Percentiles rank a stretch among this genome's conserved stretches.
Conservation (phyloP, 2,888 invertebrate genomes). For the Melikaiella ostensackeni region DNA sequence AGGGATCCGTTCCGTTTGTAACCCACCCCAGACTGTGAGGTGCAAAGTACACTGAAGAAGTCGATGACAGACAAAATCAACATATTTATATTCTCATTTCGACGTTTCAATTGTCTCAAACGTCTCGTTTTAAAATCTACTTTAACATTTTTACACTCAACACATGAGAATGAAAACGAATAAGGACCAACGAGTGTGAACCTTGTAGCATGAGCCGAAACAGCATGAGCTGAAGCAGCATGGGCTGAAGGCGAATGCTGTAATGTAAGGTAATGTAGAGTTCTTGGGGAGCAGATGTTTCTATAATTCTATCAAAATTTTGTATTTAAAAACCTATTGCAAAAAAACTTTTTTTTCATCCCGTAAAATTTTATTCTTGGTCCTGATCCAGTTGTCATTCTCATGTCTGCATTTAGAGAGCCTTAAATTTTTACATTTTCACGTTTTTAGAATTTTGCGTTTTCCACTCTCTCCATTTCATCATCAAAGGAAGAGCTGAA, state of each 20-base stretch:
- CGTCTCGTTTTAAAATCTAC: constrained; percentile 18
- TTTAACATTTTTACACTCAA: no score
- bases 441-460: not conserved
- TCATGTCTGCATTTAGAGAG: not conserved
- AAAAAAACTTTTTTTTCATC: no score
- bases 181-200: no score
- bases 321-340: no score
- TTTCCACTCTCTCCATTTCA: not conserved
- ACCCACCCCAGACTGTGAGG: not conserved
- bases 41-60: not conserved
- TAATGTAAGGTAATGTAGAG: no score
- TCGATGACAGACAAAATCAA: constrained; percentile 19
- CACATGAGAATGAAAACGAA: no score
- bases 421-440: not conserved
- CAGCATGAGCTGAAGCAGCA: no score
- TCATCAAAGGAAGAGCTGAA: not conserved
- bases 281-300: no score
- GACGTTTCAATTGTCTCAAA: not conserved
- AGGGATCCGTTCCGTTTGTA: not conserved
- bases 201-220: not conserved
- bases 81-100: constrained; percentile 24
- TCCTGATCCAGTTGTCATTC: no score
- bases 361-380: no score
- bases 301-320: no score
- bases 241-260: no score